phyloP scores from a whole-genome alignment of 2,113 vertebrate species.

The Shinisaurus crocodilurus region DNA sequence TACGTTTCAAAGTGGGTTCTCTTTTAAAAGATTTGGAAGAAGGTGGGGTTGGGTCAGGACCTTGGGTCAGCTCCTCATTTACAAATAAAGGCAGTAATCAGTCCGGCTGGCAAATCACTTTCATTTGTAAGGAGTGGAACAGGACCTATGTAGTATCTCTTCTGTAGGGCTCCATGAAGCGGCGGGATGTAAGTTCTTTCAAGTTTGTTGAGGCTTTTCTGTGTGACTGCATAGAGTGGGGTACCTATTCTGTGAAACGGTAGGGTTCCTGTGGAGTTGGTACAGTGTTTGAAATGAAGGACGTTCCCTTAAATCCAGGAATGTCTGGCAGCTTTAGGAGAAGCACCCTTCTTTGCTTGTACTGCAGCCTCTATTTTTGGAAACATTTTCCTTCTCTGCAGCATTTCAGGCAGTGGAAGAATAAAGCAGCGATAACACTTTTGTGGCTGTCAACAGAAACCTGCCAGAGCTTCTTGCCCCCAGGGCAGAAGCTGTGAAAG shows the following conservation, averaged over 20 bases:
- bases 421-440: not conserved
- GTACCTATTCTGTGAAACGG: not conserved
- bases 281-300: not conserved
- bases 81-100: not conserved
- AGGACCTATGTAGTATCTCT: not conserved
- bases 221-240: not conserved
- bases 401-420: not conserved
- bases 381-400: not conserved
- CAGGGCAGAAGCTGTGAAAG: not conserved
- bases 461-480: not conserved
- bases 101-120: not conserved
- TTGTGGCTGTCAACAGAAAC: conserved; percentile 3
- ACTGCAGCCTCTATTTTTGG: not conserved
- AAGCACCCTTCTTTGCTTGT: conserved; percentile 2
- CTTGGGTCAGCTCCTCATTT: not conserved
- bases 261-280: not conserved
- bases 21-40: not conserved
- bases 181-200: not conserved
- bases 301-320: not conserved
- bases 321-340: not conserved
- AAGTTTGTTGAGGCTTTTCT: not conserved
- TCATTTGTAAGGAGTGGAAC: not conserved
- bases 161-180: not conserved
- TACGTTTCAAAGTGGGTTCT: not conserved
- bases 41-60: not conserved